phyloP scores from a whole-genome alignment of 2,797 vertebrate species.

The Loris lydekkerianus region DNA sequence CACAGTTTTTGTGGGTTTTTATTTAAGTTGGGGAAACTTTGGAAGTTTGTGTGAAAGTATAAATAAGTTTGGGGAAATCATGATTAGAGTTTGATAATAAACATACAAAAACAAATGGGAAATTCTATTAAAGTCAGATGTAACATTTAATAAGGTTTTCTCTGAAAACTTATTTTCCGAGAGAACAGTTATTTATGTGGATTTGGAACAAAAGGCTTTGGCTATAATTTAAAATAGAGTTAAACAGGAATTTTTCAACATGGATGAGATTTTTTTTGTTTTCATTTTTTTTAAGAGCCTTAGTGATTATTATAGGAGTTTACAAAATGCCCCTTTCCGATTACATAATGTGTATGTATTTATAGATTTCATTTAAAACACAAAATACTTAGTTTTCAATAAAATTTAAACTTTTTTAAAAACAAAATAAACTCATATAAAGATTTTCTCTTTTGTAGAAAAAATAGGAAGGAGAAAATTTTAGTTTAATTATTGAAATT shows the following conservation, averaged over 20 bases:
- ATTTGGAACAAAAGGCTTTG: slow-evolving; percentile 70
- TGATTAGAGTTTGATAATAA: slow-evolving; percentile 87
- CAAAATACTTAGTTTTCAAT: slow-evolving; percentile 51
- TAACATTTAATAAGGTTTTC: slow-evolving; percentile 75
- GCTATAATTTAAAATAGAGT: slow-evolving; percentile 53
- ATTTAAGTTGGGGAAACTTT: slow-evolving; percentile 86
- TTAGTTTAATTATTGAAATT: slow-evolving; percentile 49
- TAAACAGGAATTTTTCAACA: slow-evolving; percentile 31
- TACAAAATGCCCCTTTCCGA: neutral
- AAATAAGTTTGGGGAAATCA: slow-evolving; percentile 85
- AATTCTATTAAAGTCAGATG: slow-evolving; percentile 86
- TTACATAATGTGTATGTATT: neutral
- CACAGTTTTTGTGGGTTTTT: slow-evolving; percentile 85
- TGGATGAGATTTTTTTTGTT: neutral
- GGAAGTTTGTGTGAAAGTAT: slow-evolving; percentile 86
- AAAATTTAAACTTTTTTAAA: slow-evolving; percentile 52
- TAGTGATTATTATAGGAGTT: neutral
- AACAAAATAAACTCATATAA: neutral
- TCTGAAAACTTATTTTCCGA: slow-evolving; percentile 65
- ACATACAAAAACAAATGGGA: slow-evolving; percentile 82
- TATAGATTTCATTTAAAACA: slow-evolving; percentile 40
- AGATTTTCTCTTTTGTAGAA: slow-evolving; percentile 26
- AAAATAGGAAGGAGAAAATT: neutral
- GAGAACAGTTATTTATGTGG: slow-evolving; percentile 55
- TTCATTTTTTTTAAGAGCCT: slow-evolving; percentile 17